A percentile compares a stretch with the other conserved stretches of the same genome.
These are phyloP conservation scores for Rhegmatorhina hoffmannsi DNA, from an alignment of 2,113 vertebrate genomes.

Conservation along the genomic window DNA sequence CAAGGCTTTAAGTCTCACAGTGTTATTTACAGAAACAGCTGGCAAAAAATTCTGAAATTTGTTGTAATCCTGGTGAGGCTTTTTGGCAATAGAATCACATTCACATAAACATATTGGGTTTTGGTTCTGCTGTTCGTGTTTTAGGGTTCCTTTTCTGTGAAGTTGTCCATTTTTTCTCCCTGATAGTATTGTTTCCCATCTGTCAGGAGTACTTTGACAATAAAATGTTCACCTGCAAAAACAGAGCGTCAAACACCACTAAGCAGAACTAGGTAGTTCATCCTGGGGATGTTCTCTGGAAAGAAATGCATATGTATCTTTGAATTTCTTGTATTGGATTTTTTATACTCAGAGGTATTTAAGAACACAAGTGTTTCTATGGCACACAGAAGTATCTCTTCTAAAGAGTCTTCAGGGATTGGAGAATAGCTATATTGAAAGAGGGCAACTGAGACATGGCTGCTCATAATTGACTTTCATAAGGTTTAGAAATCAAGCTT, in stretches of 20 bases:
- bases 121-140: neutral
- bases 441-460: neutral
- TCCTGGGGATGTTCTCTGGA: neutral
- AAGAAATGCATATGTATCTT: neutral
- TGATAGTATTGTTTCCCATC: neutral
- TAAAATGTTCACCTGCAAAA: neutral
- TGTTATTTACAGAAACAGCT: neutral
- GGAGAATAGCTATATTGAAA: neutral
- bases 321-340: neutral
- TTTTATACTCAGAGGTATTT: neutral
- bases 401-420: neutral
- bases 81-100: neutral
- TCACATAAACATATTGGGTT: neutral
- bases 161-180: neutral
- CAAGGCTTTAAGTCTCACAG: neutral
- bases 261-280: neutral
- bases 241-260: neutral
- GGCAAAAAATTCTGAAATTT: neutral
- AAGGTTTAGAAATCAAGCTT: neutral
- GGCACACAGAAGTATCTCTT: neutral
- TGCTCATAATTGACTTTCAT: conserved; percentile 2
- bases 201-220: neutral
- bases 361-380: neutral
- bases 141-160: neutral
- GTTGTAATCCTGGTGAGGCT: rapidly evolving